Conservation (phyloP, 35 echinoderm and acorn worm species). For the Lytechinus pictus region DNA sequence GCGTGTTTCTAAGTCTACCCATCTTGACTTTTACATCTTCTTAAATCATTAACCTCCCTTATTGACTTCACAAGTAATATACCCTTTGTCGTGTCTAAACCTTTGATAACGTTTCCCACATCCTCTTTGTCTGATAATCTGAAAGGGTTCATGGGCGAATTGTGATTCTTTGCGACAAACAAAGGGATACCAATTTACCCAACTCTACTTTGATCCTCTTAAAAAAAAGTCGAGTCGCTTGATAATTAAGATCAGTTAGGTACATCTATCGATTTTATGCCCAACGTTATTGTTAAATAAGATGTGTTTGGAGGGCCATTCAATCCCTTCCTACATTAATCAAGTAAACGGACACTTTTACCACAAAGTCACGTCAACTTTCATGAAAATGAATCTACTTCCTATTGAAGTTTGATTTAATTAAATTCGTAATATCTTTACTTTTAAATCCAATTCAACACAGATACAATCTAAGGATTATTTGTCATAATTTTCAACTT, state of each 20-base stretch:
- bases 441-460: no score
- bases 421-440: no score
- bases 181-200: background rate
- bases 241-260: background rate
- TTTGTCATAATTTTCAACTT: no score
- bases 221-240: background rate
- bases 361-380: no score
- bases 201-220: background rate
- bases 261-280: background rate
- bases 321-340: background rate
- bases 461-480: no score
- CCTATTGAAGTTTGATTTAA: no score
- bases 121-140: background rate
- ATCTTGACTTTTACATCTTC: background rate
- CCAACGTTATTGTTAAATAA: background rate
- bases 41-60: constrained; percentile 16
- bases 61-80: background rate
- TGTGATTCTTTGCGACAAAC: background rate
- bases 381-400: no score
- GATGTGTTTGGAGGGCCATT: background rate
- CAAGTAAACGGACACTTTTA: background rate
- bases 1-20: background rate
- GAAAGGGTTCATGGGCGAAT: background rate
- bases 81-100: background rate
- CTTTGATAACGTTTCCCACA: background rate